Base-by-base conservation (phyloP, 2,113 vertebrate genomes). In the Hyla sarda region DNA sequence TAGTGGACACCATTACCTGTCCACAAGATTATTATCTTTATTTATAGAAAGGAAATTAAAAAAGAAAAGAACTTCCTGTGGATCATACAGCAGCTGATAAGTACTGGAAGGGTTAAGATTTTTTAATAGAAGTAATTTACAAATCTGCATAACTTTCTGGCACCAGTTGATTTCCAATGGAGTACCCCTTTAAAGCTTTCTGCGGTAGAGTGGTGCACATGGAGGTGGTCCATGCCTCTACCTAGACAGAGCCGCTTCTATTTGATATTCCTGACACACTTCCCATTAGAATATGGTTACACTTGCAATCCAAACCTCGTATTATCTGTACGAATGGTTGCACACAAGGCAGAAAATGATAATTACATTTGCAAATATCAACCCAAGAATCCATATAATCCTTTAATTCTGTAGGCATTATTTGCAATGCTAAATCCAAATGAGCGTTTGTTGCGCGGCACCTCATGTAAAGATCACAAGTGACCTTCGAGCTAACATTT, bases 281-380 rank as follows among this genome's bases (percentile, higher is more conserved):
- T 37, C 67, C 32, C 28, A n/a, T 56, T 19, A 79, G 52, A 56
- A 58, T 56, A 56, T 23, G 52, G 76, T 58, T 58, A 58, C 52
- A 58, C 76, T 34, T 34, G 30, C 52, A 30, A 78, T 19, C 25
- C 75, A 56, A 54, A 56, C 50, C 75, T 56, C 48, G 3, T 78
- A 78, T 78, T 34, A 28, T 56, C 13, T 78, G 28, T 56, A 52
- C 50, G 48, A 32, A 3, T 32, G 50, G 48, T 12, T 78, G 75
- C 28, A 52, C 16, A 30, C 50, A 52, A 77, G 25, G 48, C 28
- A 8, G n/a, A 71, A 78, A 78, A 78, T 34, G 50, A 37, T 32
- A 78, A 78, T 78, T 78, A 78, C 75, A 78, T 78, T 32, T 32
- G 52, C 75, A 78, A 78, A 78, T 56, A 78, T 78, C 48, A 56